These are phyloP conservation scores for Ictidomys tridecemlineatus DNA, from an alignment of 2,113 vertebrate genomes.

Conservation along the genomic window DNA sequence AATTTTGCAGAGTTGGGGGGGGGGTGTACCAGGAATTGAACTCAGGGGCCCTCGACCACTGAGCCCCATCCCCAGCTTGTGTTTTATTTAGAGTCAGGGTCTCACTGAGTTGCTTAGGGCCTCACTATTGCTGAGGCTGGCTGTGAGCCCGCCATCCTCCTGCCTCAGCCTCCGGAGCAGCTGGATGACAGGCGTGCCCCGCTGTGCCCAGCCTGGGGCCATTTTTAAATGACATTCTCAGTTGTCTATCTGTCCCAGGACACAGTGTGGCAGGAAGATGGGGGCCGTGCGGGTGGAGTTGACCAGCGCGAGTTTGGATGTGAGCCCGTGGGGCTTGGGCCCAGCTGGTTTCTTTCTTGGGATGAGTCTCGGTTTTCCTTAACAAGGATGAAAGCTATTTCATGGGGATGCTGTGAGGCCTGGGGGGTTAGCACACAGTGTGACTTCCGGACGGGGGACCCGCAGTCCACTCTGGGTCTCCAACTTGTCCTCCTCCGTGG, in stretches of 20 bases:
- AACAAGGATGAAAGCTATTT: background rate
- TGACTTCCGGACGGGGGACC: background rate
- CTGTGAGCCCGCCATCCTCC: no score
- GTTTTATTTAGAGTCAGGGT: no score
- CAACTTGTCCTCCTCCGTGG: accelerated
- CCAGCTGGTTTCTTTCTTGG: background rate
- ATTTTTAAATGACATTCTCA: background rate
- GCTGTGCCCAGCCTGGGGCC: background rate
- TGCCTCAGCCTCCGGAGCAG: no score
- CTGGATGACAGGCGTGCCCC: no score
- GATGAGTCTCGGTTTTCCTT: background rate
- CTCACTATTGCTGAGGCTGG: no score
- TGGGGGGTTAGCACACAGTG: background rate
- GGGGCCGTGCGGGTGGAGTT: background rate
- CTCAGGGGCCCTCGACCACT: no score
- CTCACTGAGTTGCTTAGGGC: no score
- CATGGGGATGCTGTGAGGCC: background rate
- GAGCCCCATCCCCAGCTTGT: no score
- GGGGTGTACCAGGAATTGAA: no score
- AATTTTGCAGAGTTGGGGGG: no score
- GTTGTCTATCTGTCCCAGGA: background rate
- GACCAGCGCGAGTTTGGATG: background rate
- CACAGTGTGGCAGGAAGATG: background rate
- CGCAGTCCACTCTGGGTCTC: background rate
- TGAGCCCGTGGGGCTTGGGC: background rate